phyloP scores from a whole-genome alignment of 2,888 invertebrate genomes.

The Philereme vetulata region DNA sequence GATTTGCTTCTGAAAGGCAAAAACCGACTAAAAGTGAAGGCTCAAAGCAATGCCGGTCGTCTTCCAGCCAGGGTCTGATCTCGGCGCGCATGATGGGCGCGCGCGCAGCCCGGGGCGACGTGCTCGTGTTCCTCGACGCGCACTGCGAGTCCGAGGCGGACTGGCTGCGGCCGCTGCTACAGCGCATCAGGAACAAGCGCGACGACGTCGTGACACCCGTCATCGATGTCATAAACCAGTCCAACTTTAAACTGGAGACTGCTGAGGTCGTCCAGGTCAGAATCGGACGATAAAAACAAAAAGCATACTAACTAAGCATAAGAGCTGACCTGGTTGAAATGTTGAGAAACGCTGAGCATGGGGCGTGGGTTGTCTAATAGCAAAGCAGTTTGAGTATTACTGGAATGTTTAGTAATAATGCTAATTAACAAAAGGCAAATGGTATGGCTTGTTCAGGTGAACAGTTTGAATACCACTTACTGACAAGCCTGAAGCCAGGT shows the following conservation, averaged over 20 bases:
- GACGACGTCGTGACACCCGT: constrained; percentile 95
- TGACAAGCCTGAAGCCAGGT: not conserved
- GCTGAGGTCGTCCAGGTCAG: constrained; percentile 66
- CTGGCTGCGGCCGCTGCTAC: constrained; percentile 95
- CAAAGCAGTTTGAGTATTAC: too few species aligned
- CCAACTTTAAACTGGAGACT: constrained; percentile 83
- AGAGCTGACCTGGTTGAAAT: too few species aligned
- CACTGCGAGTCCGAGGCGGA: constrained; percentile 92
- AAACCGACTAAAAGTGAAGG: too few species aligned
- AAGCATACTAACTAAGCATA: not conserved
- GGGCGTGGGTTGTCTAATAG: too few species aligned
- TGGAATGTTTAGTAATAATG: too few species aligned
- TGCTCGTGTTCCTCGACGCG: constrained; percentile 94
- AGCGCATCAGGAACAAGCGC: constrained; percentile 85
- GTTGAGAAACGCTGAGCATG: too few species aligned
- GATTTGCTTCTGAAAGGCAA: too few species aligned
- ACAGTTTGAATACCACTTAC: not conserved
- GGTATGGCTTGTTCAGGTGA: too few species aligned
- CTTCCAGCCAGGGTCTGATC: constrained; percentile 90
- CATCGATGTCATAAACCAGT: constrained; percentile 95
- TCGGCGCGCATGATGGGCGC: constrained; percentile 94
- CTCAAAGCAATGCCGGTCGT: too few species aligned
- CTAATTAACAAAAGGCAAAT: too few species aligned
- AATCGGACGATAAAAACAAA: not conserved
- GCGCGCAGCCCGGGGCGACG: constrained; percentile 90